Percentiles rank a stretch among this genome's conserved stretches.
Evolutionary conservation across 2,888 invertebrate genomes (phyloP).

Genomic region (Lasioglossum pauxillum): DNA sequence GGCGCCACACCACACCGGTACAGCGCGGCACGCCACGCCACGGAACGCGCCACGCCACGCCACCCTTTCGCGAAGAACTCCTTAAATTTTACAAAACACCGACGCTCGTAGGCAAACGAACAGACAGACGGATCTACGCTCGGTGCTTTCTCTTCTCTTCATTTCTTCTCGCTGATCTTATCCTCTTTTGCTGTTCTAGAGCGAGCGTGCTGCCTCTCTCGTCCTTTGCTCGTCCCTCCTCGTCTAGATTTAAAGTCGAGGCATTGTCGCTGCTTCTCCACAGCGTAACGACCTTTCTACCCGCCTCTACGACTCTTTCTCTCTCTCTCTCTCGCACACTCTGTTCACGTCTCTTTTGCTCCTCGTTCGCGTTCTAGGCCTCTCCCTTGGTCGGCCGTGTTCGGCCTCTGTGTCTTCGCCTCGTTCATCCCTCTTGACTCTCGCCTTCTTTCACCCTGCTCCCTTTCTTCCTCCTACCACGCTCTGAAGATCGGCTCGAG

Average conservation of each 20-base stretch:
- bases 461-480: conserved; percentile 63
- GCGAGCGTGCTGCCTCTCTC: conserved; percentile 14
- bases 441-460: conserved; percentile 63
- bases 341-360: conserved; percentile 36
- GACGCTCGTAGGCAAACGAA: conserved; percentile 39
- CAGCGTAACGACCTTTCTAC: conserved; percentile 68
- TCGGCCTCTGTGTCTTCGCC: conserved; percentile 30
- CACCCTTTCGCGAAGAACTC: conserved; percentile 47
- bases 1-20: conserved; percentile 1
- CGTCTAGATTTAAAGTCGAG: conserved; percentile 64
- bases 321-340: background rate
- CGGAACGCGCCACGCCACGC: conserved; percentile 13
- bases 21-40: conserved; percentile 18
- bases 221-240: conserved; percentile 10
- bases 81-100: conserved; percentile 73
- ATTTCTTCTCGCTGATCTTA: conserved; percentile 21
- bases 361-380: background rate
- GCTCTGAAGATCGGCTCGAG: conserved; percentile 78
- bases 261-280: conserved; percentile 70
- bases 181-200: background rate
- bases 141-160: conserved; percentile 39
- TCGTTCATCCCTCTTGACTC: conserved; percentile 64
- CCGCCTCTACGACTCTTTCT: conserved; percentile 11
- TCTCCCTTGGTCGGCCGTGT: background rate
- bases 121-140: conserved; percentile 50